Percentiles rank a stretch among this genome's conserved stretches.
These are phyloP conservation scores for Bellardia pandia DNA, from an alignment of 2,888 invertebrate genomes.

Conservation along the genomic window DNA sequence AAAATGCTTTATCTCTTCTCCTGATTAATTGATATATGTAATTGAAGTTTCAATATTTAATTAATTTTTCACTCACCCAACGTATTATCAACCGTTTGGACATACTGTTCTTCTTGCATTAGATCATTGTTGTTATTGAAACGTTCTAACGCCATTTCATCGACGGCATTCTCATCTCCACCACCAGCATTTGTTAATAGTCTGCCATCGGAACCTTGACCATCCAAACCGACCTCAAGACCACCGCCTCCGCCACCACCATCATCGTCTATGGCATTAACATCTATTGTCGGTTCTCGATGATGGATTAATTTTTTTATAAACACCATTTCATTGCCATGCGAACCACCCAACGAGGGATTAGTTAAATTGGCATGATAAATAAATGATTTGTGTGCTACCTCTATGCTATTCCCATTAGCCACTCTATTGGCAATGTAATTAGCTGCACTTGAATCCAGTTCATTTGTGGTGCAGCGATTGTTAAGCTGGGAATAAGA, in stretches of 20 bases:
- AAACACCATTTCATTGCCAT: conserved; percentile 64
- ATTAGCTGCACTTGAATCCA: conserved; percentile 53
- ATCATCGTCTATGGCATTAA: conserved; percentile 78
- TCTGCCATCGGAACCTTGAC: conserved; percentile 37
- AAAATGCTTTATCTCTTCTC: too few species aligned
- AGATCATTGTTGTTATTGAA: conserved; percentile 76
- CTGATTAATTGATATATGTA: too few species aligned
- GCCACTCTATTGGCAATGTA: conserved; percentile 34
- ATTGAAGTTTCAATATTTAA: background rate
- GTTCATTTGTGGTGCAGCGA: conserved; percentile 58
- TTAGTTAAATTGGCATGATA: conserved; percentile 60
- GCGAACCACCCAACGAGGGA: conserved; percentile 51
- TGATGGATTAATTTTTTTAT: conserved; percentile 76
- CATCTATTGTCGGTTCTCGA: conserved; percentile 81
- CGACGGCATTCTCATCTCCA: conserved; percentile 66
- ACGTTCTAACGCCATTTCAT: conserved; percentile 75
- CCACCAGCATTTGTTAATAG: conserved; percentile 5
- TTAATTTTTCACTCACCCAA: conserved; percentile 76
- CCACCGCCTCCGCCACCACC: conserved; percentile 74
- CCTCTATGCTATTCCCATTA: conserved; percentile 63
- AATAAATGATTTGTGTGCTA: conserved; percentile 51
- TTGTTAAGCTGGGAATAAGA: conserved; percentile 68
- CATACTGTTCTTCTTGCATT: conserved; percentile 79
- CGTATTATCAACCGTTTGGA: conserved; percentile 78
- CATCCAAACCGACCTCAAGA: conserved; percentile 21